These are phyloP conservation scores for Danio aesculapii DNA, from an alignment of 2,797 vertebrate species.

Conservation along the genomic window DNA sequence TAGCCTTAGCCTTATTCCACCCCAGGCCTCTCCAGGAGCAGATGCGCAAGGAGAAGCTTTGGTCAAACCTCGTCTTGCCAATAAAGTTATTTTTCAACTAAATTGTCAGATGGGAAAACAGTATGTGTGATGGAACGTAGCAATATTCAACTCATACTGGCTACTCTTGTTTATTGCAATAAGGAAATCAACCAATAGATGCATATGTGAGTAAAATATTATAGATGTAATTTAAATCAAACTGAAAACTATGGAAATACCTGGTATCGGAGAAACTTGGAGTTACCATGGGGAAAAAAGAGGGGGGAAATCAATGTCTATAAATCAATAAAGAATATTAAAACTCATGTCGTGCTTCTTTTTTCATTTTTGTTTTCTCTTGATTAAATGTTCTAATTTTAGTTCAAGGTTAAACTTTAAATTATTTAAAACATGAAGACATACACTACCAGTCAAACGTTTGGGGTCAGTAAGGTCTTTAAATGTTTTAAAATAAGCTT, in stretches of 20 bases:
- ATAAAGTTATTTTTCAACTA: slow-evolving; percentile 83
- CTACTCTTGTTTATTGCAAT: slow-evolving; percentile 88
- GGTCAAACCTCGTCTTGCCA: slow-evolving; percentile 82
- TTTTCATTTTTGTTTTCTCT: slow-evolving; percentile 39
- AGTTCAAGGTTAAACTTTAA: neutral
- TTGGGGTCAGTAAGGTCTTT: too few species aligned
- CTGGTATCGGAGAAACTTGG: slow-evolving; percentile 77
- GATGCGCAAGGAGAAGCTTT: slow-evolving; percentile 71
- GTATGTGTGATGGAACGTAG: slow-evolving; percentile 83
- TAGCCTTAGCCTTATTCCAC: slow-evolving; percentile 84
- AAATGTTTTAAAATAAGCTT: too few species aligned
- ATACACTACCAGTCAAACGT: too few species aligned
- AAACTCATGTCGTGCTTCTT: slow-evolving; percentile 63
- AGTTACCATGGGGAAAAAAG: slow-evolving; percentile 64
- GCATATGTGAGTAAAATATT: slow-evolving; percentile 84
- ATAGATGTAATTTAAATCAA: slow-evolving; percentile 86
- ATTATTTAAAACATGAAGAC: neutral
- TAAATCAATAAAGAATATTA: slow-evolving; percentile 80
- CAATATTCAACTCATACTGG: slow-evolving; percentile 87
- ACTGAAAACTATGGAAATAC: slow-evolving; percentile 80
- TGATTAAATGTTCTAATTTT: neutral
- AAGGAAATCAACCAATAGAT: slow-evolving; percentile 84
- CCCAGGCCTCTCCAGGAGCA: slow-evolving; percentile 74
- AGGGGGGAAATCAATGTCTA: slow-evolving; percentile 80
- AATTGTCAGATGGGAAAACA: slow-evolving; percentile 77